phyloP scores from a whole-genome alignment of 2,888 invertebrate genomes.

The Eupithecia abbreviata region DNA sequence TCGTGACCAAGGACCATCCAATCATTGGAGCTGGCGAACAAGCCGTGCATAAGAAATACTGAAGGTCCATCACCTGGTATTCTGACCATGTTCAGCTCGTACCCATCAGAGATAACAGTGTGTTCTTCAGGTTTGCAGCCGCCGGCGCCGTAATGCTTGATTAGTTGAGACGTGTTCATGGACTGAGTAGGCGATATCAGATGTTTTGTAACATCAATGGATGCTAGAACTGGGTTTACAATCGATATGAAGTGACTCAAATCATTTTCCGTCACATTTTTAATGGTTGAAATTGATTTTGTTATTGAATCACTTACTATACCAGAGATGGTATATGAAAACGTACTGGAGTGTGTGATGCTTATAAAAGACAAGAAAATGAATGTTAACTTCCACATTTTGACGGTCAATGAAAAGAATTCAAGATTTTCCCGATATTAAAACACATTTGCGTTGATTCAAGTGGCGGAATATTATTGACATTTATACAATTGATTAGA shows the following conservation, averaged over 20 bases:
- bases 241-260: background rate
- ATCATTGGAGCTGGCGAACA: background rate
- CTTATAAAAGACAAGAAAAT: background rate
- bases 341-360: background rate
- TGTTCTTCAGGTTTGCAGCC: conserved; percentile 2
- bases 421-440: background rate
- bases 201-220: background rate
- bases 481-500: background rate
- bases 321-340: background rate
- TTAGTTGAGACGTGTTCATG: background rate
- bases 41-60: background rate
- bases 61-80: background rate
- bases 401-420: background rate
- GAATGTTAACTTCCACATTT: background rate
- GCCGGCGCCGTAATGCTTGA: background rate
- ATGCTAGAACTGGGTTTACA: background rate
- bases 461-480: background rate
- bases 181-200: background rate
- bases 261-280: background rate
- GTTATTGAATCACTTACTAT: background rate
- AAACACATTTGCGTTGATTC: background rate
- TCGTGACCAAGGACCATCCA: background rate
- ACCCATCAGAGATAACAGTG: background rate
- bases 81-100: background rate
- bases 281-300: background rate